Conservation (phyloP, 1,140 invertebrate species). For the Holcopasites calliopsidis region DNA sequence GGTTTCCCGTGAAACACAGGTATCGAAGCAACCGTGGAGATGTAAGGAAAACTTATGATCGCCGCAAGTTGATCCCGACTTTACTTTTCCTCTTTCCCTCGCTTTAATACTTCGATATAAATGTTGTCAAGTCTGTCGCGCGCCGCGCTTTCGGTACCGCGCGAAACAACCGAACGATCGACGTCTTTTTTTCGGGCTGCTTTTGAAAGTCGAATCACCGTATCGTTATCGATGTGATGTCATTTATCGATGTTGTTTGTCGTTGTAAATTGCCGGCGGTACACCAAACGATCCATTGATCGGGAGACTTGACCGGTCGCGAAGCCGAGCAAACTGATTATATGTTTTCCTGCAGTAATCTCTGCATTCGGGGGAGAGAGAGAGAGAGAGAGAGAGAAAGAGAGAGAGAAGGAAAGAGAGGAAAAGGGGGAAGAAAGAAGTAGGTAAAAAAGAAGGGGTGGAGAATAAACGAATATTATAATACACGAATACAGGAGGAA, state of each 20-base stretch:
- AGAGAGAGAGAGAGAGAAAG: too few relatives aligned
- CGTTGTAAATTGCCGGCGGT: neutral
- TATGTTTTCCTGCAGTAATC: neutral
- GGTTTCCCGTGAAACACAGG: too few relatives aligned
- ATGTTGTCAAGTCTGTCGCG: too few relatives aligned
- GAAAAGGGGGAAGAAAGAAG: neutral
- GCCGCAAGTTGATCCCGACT: too few relatives aligned
- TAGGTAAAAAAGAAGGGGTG: neutral
- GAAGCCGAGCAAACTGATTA: neutral
- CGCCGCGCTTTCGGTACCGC: constrained; percentile 38
- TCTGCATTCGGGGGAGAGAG: neutral
- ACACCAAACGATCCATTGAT: too few relatives aligned
- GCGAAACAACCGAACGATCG: constrained; percentile 2
- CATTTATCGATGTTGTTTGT: neutral
- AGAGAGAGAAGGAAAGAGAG: neutral
- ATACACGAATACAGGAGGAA: neutral
- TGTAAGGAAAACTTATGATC: too few relatives aligned
- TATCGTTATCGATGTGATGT: too few relatives aligned
- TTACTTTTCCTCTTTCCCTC: too few relatives aligned
- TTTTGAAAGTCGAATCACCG: too few relatives aligned
- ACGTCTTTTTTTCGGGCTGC: neutral
- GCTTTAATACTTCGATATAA: too few relatives aligned
- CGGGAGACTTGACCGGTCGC: neutral
- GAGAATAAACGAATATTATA: neutral
- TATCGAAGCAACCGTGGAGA: too few relatives aligned